Evolutionary conservation across 2,888 invertebrate species (phyloP), one percentile per base, ranked within the genome.

Genomic region (Cataglyphis cursor): DNA sequence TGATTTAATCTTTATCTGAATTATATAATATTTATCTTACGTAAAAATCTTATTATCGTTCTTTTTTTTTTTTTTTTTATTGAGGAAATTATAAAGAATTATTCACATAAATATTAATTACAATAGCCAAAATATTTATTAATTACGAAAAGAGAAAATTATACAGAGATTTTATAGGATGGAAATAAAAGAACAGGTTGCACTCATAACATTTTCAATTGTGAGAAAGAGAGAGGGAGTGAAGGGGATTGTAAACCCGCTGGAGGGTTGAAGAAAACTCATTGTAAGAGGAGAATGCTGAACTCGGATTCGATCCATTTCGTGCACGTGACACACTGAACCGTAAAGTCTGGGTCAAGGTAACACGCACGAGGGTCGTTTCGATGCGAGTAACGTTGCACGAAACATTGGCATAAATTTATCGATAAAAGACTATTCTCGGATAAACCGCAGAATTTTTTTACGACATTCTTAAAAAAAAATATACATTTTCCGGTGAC

Each of bases 271-370:
- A 74, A 31, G 35, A 31, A 44, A 80, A n/a, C 15, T 68, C 41
- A 15, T 44, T 4, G 15, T 44, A 35, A 21, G 51, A 41, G 62
- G n/a, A 51, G 54, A 81, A 65, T 80, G 57, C 62, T 80, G 75
- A 81, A 68, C 81, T 44, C 64, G 80, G 62, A 81, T 78, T 81
- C 81, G 81, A 81, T 72, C 81, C 80, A 57, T 80, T 80, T 81
- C 62, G 81, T 41, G 78, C 81, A 64, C 62, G 41, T 81, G 57
- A 81, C 80, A 81, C 28, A 81, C 57, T 78, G 81, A 81, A 80
- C 81, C n/a, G 35, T 41, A 24, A 15, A 64, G 51, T 80, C 31
- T 78, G 18, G 78, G 73, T 72, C 78, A 78, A 78, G 78, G 78
- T 72, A 70, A 21, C 31, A 1, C 35, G 31, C 35, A 15, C 65